These are phyloP conservation scores for Latrodectus hesperus DNA, from an alignment of 2,888 invertebrate species.

Conservation along the genomic window DNA sequence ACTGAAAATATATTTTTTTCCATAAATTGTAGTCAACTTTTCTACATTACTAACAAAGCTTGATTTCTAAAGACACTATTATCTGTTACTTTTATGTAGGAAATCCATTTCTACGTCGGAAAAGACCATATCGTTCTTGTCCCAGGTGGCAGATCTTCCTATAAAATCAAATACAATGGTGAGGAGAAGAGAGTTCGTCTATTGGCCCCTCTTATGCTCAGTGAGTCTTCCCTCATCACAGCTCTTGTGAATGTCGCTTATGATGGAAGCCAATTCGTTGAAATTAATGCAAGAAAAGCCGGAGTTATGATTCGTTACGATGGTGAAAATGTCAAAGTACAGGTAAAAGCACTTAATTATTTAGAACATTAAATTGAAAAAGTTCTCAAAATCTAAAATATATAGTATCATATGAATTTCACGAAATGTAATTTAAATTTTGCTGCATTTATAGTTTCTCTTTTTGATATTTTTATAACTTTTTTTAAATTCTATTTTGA, in stretches of 20 bases:
- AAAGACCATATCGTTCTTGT: constrained; percentile 10
- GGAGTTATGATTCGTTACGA: constrained; percentile 64
- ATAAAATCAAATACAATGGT: constrained; percentile 20
- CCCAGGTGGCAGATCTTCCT: background rate
- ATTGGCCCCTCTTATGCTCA: background rate
- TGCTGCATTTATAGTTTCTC: no score
- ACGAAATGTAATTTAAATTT: no score
- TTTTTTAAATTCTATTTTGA: no score
- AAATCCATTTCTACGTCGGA: constrained; percentile 34
- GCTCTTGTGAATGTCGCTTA: background rate
- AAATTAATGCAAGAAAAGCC: constrained; percentile 24
- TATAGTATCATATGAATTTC: no score
- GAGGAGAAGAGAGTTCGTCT: background rate
- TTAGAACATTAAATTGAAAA: background rate
- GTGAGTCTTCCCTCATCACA: background rate
- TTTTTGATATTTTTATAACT: no score
- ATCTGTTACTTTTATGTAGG: constrained; percentile 4
- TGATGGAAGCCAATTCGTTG: background rate
- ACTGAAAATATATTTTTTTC: no score
- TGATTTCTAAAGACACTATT: no score
- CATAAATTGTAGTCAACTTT: no score
- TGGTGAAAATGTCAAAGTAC: constrained; percentile 65
- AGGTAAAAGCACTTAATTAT: background rate
- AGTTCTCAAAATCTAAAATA: no score
- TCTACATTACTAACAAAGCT: no score